A percentile compares a stretch with the other conserved stretches of the same genome.
phyloP scores from a whole-genome alignment of 2,888 invertebrate genomes.

The Sialis fuliginosa region DNA sequence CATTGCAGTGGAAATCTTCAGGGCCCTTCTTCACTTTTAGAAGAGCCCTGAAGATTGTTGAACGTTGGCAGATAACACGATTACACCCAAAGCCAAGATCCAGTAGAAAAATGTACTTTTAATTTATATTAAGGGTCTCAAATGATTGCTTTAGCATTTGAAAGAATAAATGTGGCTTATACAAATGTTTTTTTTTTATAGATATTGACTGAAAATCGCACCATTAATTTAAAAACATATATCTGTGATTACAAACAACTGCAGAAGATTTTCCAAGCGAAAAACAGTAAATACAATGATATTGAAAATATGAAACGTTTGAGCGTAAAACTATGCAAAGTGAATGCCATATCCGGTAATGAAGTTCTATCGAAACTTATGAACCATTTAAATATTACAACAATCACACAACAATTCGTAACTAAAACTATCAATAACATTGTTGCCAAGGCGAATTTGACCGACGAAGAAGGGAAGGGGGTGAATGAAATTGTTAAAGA shows the following conservation, averaged over 20 bases:
- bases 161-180: no score
- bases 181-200: no score
- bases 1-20: no score
- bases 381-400: constrained; percentile 10
- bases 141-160: no score
- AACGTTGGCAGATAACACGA: no score
- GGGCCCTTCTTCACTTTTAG: no score
- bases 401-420: constrained; percentile 24
- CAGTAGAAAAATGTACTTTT: no score
- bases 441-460: constrained; percentile 30
- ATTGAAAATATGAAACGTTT: constrained; percentile 10
- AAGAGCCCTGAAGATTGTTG: no score
- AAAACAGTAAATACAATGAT: no score
- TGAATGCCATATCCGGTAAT: background rate
- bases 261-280: constrained; percentile 14
- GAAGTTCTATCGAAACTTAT: background rate
- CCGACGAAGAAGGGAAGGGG: constrained; percentile 25
- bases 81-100: no score
- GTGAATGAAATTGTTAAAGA: constrained; percentile 26
- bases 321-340: constrained; percentile 4
- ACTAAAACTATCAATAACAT: constrained; percentile 27
- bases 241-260: constrained; percentile 19
- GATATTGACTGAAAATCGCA: constrained; percentile 14
- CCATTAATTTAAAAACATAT: constrained; percentile 17
- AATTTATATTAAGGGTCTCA: no score